phyloP scores from a whole-genome alignment of 2,113 vertebrate genomes.

The Pituophis catenifer region DNA sequence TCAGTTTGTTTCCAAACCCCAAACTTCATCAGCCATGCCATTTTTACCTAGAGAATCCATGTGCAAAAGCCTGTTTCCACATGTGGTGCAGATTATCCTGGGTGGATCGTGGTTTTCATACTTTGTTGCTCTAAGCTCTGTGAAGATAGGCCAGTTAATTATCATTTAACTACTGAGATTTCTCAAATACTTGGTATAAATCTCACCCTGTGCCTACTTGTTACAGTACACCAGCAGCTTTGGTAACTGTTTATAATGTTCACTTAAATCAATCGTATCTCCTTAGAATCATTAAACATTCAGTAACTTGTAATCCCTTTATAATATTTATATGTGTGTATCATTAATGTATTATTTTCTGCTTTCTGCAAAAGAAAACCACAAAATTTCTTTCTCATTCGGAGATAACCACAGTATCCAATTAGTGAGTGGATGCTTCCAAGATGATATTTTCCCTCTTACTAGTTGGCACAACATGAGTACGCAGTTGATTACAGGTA shows the following conservation, averaged over 20 bases:
- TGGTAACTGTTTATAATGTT: neutral
- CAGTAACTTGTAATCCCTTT: conserved; percentile 14
- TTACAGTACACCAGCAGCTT: neutral
- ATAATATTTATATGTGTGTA: neutral
- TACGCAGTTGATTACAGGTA: neutral
- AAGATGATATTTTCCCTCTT: conserved; percentile 14
- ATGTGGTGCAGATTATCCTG: neutral
- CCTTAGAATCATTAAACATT: neutral
- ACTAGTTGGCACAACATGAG: conserved; percentile 34
- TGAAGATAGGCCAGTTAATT: conserved; percentile 9
- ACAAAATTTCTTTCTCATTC: conserved; percentile 9
- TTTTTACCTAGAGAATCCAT: neutral
- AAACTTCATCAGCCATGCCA: neutral
- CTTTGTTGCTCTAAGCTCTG: neutral
- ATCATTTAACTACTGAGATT: neutral
- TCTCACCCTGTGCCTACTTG: conserved; percentile 7
- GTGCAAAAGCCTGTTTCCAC: conserved; percentile 11
- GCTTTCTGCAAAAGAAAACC: conserved; percentile 8
- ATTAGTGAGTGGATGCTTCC: neutral
- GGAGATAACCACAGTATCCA: neutral
- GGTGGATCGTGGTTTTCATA: neutral
- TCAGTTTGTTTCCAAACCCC: neutral
- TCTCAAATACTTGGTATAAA: neutral
- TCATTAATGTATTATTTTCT: neutral
- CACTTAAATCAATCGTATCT: neutral